Evolutionary conservation across 2,113 vertebrate species (phyloP).

Genomic region (Ageneiosus marmoratus): DNA sequence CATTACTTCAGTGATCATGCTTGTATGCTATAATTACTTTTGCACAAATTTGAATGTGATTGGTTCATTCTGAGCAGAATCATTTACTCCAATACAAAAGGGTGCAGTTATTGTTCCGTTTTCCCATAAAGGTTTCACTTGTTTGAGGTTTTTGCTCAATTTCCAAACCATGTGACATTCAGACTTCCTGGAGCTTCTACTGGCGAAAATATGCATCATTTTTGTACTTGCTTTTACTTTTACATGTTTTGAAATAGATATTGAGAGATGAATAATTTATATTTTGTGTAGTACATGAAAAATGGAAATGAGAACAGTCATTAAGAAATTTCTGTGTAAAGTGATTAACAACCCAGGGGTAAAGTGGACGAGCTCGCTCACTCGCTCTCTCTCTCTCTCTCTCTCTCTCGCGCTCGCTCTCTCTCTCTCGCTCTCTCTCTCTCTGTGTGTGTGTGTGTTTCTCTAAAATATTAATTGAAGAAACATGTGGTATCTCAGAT

Average conservation of each 20-base stretch:
- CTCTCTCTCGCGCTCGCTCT: too few species aligned
- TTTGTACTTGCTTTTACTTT: neutral
- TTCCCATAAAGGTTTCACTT: neutral
- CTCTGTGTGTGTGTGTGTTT: neutral
- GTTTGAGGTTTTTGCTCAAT: neutral
- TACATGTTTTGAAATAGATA: neutral
- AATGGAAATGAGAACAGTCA: neutral
- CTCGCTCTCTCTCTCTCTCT: too few species aligned
- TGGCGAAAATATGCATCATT: neutral
- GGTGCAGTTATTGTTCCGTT: too few species aligned
- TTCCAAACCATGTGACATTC: neutral
- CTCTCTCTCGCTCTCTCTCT: too few species aligned
- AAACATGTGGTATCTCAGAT: constrained; percentile 35
- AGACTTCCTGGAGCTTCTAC: neutral
- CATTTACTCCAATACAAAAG: too few species aligned
- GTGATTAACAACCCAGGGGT: neutral
- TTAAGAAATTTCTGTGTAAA: constrained; percentile 6
- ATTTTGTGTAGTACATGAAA: neutral
- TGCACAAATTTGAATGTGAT: too few species aligned
- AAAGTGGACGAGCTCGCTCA: neutral
- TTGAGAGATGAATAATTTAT: neutral
- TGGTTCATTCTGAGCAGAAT: too few species aligned
- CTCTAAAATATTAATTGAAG: neutral
- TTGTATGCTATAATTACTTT: too few species aligned
- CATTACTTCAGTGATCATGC: too few species aligned